phyloP scores from a whole-genome alignment of 23 tunicate species.

The Styela plicata region DNA sequence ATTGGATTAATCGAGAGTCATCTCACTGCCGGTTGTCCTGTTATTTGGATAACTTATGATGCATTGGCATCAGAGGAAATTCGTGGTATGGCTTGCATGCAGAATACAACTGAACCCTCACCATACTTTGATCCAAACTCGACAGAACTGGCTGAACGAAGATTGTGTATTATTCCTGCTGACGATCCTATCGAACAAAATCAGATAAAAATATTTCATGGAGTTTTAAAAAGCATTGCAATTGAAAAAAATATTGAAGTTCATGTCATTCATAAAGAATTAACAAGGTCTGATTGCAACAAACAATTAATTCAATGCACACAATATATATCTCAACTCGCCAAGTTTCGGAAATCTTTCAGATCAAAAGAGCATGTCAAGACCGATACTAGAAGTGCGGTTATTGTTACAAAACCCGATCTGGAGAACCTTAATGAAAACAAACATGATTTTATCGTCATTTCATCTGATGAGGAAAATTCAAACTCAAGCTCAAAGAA shows the following conservation, averaged over 20 bases:
- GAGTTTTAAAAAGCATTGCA: constrained; percentile 38
- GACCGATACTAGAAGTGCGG: not conserved
- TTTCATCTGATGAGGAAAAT: not conserved
- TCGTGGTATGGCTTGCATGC: constrained; percentile 21
- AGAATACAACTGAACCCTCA: constrained; percentile 9
- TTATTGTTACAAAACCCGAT: not conserved
- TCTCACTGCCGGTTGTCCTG: constrained; percentile 54
- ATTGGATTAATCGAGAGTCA: constrained; percentile 35
- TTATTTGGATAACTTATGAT: constrained; percentile 65
- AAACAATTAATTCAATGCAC: constrained; percentile 22
- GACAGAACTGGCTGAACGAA: constrained; percentile 31
- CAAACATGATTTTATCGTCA: not conserved
- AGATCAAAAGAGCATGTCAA: not conserved
- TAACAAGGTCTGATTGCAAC: constrained; percentile 16
- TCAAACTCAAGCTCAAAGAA: not conserved
- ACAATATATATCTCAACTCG: constrained; percentile 1
- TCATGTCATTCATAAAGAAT: constrained; percentile 5
- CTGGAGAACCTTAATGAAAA: not conserved
- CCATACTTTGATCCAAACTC: constrained; percentile 56
- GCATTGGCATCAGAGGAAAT: constrained; percentile 27
- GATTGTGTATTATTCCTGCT: constrained; percentile 34
- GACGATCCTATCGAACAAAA: constrained; percentile 53
- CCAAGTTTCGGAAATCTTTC: not conserved
- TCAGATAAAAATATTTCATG: constrained; percentile 14
- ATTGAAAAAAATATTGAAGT: not conserved